Conservation (phyloP, 2,113 vertebrate genomes). For the Gulo gulo region DNA sequence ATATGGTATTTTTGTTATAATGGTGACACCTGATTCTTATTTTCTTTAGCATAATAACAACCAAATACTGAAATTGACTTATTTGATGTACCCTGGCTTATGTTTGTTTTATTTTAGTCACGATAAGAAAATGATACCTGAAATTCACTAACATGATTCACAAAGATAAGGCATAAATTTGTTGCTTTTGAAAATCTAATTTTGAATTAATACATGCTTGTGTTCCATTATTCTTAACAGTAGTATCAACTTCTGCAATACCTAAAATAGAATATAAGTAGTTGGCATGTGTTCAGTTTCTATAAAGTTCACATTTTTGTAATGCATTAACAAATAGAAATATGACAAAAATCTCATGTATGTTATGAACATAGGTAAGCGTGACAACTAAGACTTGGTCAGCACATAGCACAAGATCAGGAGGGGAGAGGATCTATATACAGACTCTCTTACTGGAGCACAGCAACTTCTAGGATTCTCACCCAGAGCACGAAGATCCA, state of each 20-base stretch:
- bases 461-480: background rate
- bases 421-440: background rate
- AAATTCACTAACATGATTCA: constrained; percentile 45
- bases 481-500: background rate
- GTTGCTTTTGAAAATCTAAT: constrained; percentile 7
- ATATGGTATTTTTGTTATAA: background rate
- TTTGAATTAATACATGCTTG: constrained; percentile 63
- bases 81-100: background rate
- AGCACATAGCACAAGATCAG: background rate
- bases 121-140: constrained; percentile 36
- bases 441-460: background rate
- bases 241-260: constrained; percentile 27
- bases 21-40: background rate
- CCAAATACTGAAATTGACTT: background rate
- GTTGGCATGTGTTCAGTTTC: background rate
- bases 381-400: background rate
- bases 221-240: constrained; percentile 61
- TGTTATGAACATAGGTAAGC: background rate
- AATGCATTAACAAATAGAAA: background rate
- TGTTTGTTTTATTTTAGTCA: constrained; percentile 53
- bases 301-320: background rate
- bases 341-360: background rate
- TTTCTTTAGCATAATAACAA: background rate
- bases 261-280: constrained; percentile 58
- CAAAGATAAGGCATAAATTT: constrained; percentile 46